A percentile compares a stretch with the other conserved stretches of the same genome.
Evolutionary conservation across 2,113 vertebrate genomes (phyloP).

Genomic region (Strix uralensis): DNA sequence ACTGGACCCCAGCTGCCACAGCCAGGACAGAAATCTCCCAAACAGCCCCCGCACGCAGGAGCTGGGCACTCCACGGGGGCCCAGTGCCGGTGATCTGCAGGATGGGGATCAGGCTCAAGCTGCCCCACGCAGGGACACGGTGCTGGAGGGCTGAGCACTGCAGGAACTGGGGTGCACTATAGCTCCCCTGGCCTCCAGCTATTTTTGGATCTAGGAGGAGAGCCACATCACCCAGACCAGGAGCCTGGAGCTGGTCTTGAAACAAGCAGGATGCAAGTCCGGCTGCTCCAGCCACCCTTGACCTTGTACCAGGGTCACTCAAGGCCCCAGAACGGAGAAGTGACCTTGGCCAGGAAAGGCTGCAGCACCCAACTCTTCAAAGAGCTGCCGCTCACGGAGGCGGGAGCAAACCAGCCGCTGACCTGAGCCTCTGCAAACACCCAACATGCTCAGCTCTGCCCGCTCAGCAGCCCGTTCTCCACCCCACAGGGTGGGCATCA

Average conservation of each 20-base stretch:
- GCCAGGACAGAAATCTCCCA: not conserved
- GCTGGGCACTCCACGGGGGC: rapidly evolving
- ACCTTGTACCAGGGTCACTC: not conserved
- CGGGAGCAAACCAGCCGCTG: not conserved
- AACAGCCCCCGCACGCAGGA: rapidly evolving
- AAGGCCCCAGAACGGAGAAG: rapidly evolving
- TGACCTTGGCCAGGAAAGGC: not conserved
- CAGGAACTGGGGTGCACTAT: not conserved
- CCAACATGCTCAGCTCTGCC: rapidly evolving
- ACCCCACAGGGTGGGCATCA: rapidly evolving
- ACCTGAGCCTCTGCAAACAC: not conserved
- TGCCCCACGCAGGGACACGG: rapidly evolving
- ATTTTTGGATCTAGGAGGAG: not conserved
- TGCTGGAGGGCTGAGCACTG: not conserved
- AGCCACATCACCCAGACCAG: not conserved
- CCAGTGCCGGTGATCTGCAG: rapidly evolving
- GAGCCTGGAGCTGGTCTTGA: not conserved
- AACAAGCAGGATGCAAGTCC: not conserved
- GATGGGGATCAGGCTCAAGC: not conserved
- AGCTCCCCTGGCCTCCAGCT: not conserved
- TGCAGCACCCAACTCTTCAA: not conserved
- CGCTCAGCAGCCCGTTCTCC: not conserved
- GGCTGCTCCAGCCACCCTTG: not conserved
- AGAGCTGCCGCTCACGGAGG: rapidly evolving
- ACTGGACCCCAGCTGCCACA: not conserved